These are phyloP conservation scores for Engystomops pustulosus DNA, from an alignment of 2,113 vertebrate species.

Conservation along the genomic window DNA sequence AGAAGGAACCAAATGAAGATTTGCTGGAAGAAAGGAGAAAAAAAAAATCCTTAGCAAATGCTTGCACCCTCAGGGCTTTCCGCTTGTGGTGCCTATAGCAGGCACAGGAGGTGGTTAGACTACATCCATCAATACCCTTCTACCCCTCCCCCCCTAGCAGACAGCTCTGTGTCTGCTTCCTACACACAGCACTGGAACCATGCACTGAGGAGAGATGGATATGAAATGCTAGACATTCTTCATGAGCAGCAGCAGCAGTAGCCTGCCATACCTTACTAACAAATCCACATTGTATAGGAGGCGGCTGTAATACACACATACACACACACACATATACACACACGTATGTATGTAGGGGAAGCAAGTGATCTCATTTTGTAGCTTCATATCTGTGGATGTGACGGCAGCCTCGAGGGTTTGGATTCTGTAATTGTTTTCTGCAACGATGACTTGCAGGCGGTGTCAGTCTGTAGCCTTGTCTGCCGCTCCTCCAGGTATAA, in stretches of 20 bases:
- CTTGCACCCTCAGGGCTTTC: constrained; percentile 58
- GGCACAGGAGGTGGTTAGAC: constrained; percentile 58
- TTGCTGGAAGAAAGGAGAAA: constrained; percentile 25
- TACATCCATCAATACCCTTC: constrained; percentile 57
- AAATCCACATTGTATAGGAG: neutral
- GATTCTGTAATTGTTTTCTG: constrained; percentile 26
- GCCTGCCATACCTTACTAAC: constrained; percentile 13
- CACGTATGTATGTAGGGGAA: too few species aligned
- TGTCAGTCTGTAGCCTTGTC: constrained; percentile 28
- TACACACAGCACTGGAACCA: constrained; percentile 44
- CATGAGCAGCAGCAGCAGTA: neutral
- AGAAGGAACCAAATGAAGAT: constrained; percentile 50
- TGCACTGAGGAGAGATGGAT: constrained; percentile 34
- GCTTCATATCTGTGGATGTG: neutral
- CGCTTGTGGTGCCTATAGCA: constrained; percentile 58
- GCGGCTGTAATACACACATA: neutral
- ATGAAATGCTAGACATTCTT: constrained; percentile 12
- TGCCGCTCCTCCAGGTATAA: neutral
- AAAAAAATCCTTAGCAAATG: constrained; percentile 55
- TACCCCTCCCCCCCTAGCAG: constrained; percentile 47
- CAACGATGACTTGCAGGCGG: constrained; percentile 12
- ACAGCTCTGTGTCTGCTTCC: constrained; percentile 58
- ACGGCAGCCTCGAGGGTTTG: neutral
- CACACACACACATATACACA: too few species aligned
- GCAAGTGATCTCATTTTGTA: constrained; percentile 5